Base-by-base conservation (phyloP, 2,888 invertebrate species). In the Heteropelma amictum region DNA sequence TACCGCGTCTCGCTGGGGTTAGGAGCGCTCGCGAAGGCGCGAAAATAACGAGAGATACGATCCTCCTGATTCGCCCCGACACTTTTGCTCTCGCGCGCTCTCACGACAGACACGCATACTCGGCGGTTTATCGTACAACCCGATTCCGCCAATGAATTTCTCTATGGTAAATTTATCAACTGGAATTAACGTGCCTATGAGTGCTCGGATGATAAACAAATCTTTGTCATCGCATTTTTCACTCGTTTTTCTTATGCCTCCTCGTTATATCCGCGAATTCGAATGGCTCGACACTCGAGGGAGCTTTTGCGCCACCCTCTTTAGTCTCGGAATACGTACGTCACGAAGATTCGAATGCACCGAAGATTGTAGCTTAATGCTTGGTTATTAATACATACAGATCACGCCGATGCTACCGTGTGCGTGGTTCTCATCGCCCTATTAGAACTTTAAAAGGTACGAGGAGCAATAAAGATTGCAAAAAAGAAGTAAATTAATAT, bases 41-140 rank as follows among this genome's bases (percentile, higher is more conserved):
- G 61, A 68, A 54, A 63, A 56, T 58, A 53, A 51, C 64, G 53
- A 60, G 58, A 64, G 71, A 73, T 77, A 67, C 67, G 69, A 70
- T 67, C 67, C 64, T 68, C 74, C 67, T 72, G 77, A 76, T 77
- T 79, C 74, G 67, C 76, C 60, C 73, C 75, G 74, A 76, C 72
- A 73, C 72, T 73, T 73, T 73, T 63, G 54, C 49, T 73, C 61
- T 71, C 71, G 72, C 76, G 70, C 51, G 53, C 49, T 63, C 63
- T 19, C 63, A 47, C 69, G 5, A n/a, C 28, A 35, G 42, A 23
- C 63, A 40, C 30, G n/a, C 33, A 33, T 30, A 26, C 23, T 3
- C 3, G 30, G 6, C 12, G 5, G 12, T 30, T 30, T n/a, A 10
- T n/a, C 21, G 21, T 35, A 74, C 72, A 77, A 78, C 69, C 49